Evolutionary conservation across 2,797 vertebrate species (phyloP).

Genomic region (Poecile montanus): DNA sequence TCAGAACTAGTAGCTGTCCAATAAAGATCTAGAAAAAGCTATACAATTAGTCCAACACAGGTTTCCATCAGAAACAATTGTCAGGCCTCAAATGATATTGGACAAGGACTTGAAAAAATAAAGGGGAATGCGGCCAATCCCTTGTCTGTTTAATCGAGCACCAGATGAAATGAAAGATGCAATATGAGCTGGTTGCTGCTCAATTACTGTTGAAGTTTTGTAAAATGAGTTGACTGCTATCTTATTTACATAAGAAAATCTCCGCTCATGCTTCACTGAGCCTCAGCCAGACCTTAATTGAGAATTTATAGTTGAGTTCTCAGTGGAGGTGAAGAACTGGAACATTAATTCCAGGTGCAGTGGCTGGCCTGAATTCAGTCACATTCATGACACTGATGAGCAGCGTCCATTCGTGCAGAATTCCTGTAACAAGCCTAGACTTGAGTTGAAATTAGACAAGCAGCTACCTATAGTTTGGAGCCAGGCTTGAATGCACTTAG

Average conservation of each 20-base stretch:
- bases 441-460: slow-evolving; percentile 15
- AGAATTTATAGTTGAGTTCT: slow-evolving; percentile 60
- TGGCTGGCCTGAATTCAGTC: background rate
- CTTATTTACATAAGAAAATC: slow-evolving; percentile 64
- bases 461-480: background rate
- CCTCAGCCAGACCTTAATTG: slow-evolving; percentile 16
- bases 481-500: background rate
- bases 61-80: background rate
- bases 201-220: slow-evolving; percentile 26
- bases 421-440: background rate
- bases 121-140: background rate
- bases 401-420: background rate
- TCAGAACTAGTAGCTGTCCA: background rate
- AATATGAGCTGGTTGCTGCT: background rate
- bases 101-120: slow-evolving; percentile 13
- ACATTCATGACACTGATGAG: background rate
- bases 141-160: slow-evolving; percentile 21
- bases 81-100: background rate
- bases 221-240: slow-evolving; percentile 19
- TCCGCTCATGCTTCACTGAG: slow-evolving; percentile 30
- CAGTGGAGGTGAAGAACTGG: slow-evolving; percentile 7
- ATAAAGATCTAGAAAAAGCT: background rate
- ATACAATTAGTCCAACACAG: background rate
- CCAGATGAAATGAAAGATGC: background rate
- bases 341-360: slow-evolving; percentile 18